Conservation (phyloP, 2,888 invertebrate genomes). For the Pristionchus entomophagus region DNA sequence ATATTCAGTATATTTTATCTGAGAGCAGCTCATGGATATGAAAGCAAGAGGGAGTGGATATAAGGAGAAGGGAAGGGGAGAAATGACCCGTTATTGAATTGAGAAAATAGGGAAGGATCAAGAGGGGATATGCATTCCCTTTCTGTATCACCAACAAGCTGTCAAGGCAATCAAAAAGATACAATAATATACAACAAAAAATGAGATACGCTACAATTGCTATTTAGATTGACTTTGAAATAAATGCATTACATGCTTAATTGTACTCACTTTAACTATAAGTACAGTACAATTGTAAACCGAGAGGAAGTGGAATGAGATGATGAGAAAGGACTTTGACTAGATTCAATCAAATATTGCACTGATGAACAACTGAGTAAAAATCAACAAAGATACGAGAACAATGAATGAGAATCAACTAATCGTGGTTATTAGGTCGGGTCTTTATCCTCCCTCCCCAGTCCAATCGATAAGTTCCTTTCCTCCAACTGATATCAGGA, state of each 20-base stretch:
- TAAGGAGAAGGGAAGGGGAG: neutral
- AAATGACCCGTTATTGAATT: neutral
- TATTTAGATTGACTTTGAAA: neutral
- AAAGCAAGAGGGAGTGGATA: neutral
- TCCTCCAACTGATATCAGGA: conserved; percentile 92
- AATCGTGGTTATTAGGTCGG: neutral
- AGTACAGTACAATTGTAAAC: neutral
- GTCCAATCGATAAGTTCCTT: conserved; percentile 88
- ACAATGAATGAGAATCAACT: neutral
- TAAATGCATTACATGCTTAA: conserved; percentile 14
- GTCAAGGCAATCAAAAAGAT: conserved; percentile 5
- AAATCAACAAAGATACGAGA: too few species aligned
- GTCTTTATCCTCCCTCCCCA: conserved; percentile 86
- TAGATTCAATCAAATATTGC: conserved; percentile 40
- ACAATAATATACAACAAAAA: neutral
- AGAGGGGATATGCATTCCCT: conserved; percentile 22
- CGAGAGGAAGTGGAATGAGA: conserved; percentile 8
- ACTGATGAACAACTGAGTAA: conserved; percentile 19
- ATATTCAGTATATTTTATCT: neutral
- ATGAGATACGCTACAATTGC: neutral
- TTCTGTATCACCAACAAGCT: conserved; percentile 5
- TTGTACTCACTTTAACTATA: neutral
- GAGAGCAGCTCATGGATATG: conserved; percentile 19
- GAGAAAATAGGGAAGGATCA: neutral
- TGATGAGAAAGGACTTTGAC: neutral